Conservation (phyloP, 1,140 invertebrate species). For the Pseudomyrmex cubaensis region DNA sequence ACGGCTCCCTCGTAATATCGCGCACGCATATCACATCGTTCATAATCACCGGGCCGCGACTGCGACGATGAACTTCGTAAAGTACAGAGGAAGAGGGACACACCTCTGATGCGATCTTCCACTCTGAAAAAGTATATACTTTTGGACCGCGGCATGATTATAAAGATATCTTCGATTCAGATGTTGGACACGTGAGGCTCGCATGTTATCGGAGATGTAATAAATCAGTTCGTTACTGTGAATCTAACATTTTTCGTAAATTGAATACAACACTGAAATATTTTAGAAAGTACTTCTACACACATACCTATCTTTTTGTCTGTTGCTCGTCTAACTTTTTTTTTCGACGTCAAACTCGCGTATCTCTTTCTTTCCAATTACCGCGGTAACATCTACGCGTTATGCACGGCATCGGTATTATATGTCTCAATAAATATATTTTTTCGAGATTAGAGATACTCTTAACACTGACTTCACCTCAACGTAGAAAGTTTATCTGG, state of each 20-base stretch:
- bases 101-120: constrained; percentile 29
- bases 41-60: constrained; percentile 76
- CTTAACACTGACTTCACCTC: constrained; percentile 23
- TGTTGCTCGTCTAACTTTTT: background rate
- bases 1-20: constrained; percentile 77
- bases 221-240: background rate
- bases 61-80: constrained; percentile 70
- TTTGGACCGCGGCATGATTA: background rate
- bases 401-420: constrained; percentile 11
- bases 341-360: constrained; percentile 10
- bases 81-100: constrained; percentile 2
- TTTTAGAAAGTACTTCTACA: background rate
- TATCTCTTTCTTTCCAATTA: constrained; percentile 1
- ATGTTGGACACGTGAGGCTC: background rate
- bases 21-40: constrained; percentile 81
- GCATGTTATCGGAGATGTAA: background rate
- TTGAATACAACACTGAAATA: background rate
- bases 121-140: background rate
- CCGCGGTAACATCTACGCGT: constrained; percentile 14
- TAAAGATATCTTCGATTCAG: background rate
- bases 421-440: constrained; percentile 20
- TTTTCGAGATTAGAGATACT: constrained; percentile 31
- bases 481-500: constrained; percentile 45
- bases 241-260: background rate
- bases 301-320: background rate